phyloP scores from a whole-genome alignment of 2,797 vertebrate species.

The Pseudocheirus occidentalis region DNA sequence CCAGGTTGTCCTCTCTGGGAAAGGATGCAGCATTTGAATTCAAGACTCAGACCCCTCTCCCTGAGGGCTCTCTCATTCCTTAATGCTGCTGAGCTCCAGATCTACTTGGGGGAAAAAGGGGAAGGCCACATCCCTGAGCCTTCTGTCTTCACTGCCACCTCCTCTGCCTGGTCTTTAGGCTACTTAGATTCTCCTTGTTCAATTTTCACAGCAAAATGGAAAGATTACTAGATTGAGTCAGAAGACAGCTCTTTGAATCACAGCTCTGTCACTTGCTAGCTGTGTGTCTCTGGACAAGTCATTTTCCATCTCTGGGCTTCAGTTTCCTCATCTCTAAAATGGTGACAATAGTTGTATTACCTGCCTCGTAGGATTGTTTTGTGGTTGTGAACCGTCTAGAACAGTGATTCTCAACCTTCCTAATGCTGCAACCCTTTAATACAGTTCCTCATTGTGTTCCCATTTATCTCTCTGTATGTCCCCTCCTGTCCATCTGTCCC shows the following conservation, averaged over 20 bases:
- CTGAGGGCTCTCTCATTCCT: neutral
- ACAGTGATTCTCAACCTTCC: too few species aligned
- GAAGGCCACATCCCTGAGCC: neutral
- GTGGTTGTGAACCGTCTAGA: neutral
- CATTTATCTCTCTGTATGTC: too few species aligned
- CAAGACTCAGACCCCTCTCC: neutral
- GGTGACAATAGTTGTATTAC: neutral
- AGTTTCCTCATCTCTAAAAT: neutral
- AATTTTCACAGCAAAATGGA: neutral
- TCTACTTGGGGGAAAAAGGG: neutral
- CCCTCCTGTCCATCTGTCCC: too few species aligned
- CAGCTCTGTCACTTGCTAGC: neutral
- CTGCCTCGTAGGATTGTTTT: neutral
- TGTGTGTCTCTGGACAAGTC: neutral
- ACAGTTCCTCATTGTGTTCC: too few species aligned
- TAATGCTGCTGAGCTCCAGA: neutral
- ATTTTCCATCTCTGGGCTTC: neutral
- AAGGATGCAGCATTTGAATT: neutral
- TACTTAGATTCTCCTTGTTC: neutral
- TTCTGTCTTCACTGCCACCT: neutral
- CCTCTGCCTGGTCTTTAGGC: neutral
- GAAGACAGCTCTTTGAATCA: neutral
- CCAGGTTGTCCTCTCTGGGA: neutral
- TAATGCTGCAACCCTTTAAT: too few species aligned
- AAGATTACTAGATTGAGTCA: neutral